Base-by-base conservation (phyloP, 2,113 vertebrate genomes). In the Erpornis zantholeuca region DNA sequence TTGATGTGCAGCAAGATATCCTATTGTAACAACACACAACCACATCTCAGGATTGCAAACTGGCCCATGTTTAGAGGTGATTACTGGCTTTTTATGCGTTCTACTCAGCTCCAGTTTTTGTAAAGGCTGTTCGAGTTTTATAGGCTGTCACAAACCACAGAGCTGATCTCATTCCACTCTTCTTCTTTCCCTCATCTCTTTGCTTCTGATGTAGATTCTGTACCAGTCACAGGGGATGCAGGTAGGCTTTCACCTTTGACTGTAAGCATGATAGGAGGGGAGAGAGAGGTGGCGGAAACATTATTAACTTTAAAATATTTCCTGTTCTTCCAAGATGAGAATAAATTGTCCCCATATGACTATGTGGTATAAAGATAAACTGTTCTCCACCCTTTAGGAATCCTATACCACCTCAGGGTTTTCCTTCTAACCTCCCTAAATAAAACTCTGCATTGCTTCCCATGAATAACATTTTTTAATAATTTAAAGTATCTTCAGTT, bases 291-390 rank as follows among this genome's bases (percentile, higher is more conserved):
- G 50, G 92, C 82, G 95, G 95, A 89, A 93, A 96, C 45, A 95
- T 92, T 95, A 96, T 95, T 96, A 97, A 96, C 85, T 96, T 97
- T 84, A 97, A 97, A 96, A 95, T 94, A 92, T 96, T 94, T 94
- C 64, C 81, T 90, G 50, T 80, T 72, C 81, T 68, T 96, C 83
- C 69, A 92, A 91, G 82, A 97, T 95, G 95, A 97, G 94, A 95
- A 94, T 96, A 96, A 97, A 96, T 95, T 87, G 93, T 52, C 85
- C 96, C 91, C 88, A 84, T 81, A 85, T 91, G 96, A 96, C 71
- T 80, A 82, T 19, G 81, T 3, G 4, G 84, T 82, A 94, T 56
- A 86, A 66, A 69, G 82, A 77, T 54, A 92, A 96, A 94, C 64
- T 78, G 77, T 60, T 94, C 76, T 76, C 56, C 35, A 82, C 52